Evolutionary conservation across 2,888 invertebrate genomes (phyloP).

Genomic region (Aphodius granarius): DNA sequence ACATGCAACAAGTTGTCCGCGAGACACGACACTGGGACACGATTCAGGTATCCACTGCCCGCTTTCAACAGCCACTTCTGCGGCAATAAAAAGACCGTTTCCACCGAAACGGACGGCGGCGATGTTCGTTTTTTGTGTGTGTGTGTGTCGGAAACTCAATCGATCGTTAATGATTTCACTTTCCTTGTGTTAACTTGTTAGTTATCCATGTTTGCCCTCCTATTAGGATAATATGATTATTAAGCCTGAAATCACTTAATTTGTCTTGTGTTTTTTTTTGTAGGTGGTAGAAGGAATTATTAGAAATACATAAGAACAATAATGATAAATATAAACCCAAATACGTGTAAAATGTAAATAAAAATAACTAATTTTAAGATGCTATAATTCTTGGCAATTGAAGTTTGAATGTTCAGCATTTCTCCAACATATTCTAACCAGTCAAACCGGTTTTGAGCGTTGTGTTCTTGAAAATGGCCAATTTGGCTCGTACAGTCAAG

Average conservation of each 20-base stretch:
- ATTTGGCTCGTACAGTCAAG: no score
- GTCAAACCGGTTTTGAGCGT: no score
- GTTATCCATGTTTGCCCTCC: not conserved
- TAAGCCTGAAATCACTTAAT: not conserved
- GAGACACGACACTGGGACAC: slow-evolving; percentile 40
- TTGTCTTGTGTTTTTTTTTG: not conserved
- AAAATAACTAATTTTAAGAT: no score
- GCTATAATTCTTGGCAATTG: no score
- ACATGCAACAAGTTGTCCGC: slow-evolving; percentile 48
- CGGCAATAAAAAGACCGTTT: not conserved
- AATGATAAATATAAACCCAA: no score
- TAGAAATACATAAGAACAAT: not conserved
- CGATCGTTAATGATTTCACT: slow-evolving; percentile 4
- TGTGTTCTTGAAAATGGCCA: no score
- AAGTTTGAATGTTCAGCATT: no score
- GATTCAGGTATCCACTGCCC: slow-evolving; percentile 41
- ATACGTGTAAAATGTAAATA: no score
- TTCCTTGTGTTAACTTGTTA: not conserved
- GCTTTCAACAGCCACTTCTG: slow-evolving; percentile 30
- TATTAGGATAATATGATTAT: not conserved
- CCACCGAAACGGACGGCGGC: slow-evolving; percentile 29
- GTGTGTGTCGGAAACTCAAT: not conserved
- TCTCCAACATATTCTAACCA: no score
- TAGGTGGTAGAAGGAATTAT: not conserved
- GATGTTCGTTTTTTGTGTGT: slow-evolving; percentile 14